Evolutionary conservation across 2,797 vertebrate species (phyloP).

Genomic region (Lithobates sylvaticus): DNA sequence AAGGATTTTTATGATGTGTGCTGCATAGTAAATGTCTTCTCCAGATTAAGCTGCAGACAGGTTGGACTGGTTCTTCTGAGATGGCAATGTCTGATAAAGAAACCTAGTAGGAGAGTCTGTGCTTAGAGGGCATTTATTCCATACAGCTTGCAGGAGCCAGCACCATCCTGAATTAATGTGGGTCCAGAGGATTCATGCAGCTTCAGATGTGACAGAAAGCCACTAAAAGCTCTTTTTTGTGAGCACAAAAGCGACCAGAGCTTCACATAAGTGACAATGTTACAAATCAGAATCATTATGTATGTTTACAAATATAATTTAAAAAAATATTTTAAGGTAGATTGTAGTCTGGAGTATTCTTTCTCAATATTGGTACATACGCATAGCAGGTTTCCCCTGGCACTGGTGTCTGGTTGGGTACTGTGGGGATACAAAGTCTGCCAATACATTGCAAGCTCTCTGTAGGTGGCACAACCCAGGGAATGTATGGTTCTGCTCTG

Average conservation of each 20-base stretch:
- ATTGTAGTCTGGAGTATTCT: conserved; percentile 27
- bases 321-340: conserved; percentile 4
- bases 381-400: conserved; percentile 7
- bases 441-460: conserved; percentile 18
- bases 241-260: background rate
- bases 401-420: background rate
- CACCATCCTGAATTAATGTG: background rate
- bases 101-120: background rate
- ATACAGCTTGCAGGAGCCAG: background rate
- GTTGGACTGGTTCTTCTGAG: background rate
- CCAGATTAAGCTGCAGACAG: background rate
- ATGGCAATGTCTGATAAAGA: conserved; percentile 2
- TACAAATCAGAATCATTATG: conserved; percentile 17
- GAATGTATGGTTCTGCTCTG: conserved; percentile 70
- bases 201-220: background rate
- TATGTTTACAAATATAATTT: conserved; percentile 39
- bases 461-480: conserved; percentile 68
- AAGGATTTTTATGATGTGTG: background rate
- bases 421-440: conserved; percentile 5
- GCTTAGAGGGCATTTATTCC: background rate
- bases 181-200: conserved; percentile 3
- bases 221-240: conserved; percentile 2
- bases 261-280: background rate
- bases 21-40: background rate
- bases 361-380: conserved; percentile 6